A percentile compares a stretch with the other conserved stretches of the same genome.
These are phyloP conservation scores for Busseola fusca DNA, from an alignment of 2,888 invertebrate species.

Conservation along the genomic window DNA sequence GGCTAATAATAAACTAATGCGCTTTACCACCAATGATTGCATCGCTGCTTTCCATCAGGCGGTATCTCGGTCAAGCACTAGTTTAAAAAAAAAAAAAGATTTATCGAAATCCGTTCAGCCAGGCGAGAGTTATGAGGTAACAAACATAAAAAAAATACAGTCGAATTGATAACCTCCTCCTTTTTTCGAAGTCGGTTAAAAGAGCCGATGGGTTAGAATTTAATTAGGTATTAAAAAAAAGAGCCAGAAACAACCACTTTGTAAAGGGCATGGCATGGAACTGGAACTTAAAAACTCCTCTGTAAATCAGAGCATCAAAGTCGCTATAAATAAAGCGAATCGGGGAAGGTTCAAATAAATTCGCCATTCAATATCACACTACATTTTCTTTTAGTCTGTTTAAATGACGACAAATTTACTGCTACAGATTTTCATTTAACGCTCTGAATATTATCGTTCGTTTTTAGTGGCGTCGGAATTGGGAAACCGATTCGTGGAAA, in stretches of 20 bases:
- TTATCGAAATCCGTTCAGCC: no score
- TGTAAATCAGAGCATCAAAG: constrained; percentile 74
- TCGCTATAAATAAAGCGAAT: constrained; percentile 78
- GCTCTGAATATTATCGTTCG: constrained; percentile 69
- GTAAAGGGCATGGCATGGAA: background rate
- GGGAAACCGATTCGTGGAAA: constrained; percentile 15
- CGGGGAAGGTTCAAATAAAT: constrained; percentile 79
- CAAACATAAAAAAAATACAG: no score
- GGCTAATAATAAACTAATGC: no score
- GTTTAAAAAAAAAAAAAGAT: no score
- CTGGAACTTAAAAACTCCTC: constrained; percentile 46
- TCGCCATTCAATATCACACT: constrained; percentile 85
- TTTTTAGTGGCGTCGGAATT: constrained; percentile 63
- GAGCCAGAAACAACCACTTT: constrained; percentile 1
- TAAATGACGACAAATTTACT: constrained; percentile 86
- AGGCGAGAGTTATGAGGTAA: no score
- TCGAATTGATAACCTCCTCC: no score
- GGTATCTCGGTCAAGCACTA: no score
- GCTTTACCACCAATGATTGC: no score
- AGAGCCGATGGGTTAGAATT: no score
- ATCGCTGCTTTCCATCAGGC: no score
- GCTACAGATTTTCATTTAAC: constrained; percentile 82
- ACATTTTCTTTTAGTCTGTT: constrained; percentile 87
- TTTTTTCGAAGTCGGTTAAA: no score
- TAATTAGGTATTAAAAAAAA: constrained; percentile 6